A percentile compares a stretch with the other conserved stretches of the same genome.
phyloP scores from a whole-genome alignment of 2,888 invertebrate species.

The Chelonus formosanus region DNA sequence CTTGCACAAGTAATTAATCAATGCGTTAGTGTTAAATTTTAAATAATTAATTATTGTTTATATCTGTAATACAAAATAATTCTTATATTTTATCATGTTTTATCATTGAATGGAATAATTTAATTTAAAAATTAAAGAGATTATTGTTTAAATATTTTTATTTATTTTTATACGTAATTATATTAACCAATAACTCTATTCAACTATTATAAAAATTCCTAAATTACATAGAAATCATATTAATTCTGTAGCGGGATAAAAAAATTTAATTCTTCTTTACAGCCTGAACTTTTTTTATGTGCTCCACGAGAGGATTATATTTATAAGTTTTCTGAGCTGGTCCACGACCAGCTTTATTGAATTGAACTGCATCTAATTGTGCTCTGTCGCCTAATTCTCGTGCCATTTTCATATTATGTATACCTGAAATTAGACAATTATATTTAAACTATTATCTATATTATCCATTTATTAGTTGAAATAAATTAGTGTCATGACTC shows the following conservation, averaged over 20 bases:
- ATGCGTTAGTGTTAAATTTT: constrained; percentile 66
- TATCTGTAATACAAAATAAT: constrained; percentile 62
- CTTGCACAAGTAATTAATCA: constrained; percentile 94
- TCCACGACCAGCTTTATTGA: constrained; percentile 85
- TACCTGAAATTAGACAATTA: constrained; percentile 72
- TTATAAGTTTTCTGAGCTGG: constrained; percentile 88
- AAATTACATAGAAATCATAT: constrained; percentile 10
- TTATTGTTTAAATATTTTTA: not conserved
- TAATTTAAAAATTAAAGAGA: not conserved
- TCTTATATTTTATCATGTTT: not conserved
- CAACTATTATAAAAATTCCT: not conserved
- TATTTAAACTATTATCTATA: constrained; percentile 8
- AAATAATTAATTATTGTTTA: too few relatives aligned
- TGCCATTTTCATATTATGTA: constrained; percentile 78
- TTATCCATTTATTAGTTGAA: not conserved
- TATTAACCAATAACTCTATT: not conserved
- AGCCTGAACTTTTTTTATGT: constrained; percentile 64
- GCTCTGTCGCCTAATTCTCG: constrained; percentile 81
- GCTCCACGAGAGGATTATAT: constrained; percentile 79
- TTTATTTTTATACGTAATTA: not conserved
- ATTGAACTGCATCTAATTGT: constrained; percentile 79
- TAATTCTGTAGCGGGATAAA: not conserved
- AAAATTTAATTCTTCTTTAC: constrained; percentile 68
- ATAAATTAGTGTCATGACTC: constrained; percentile 49
- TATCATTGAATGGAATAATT: not conserved